Base-by-base conservation (phyloP, 53 echinoderm and acorn worm genomes). In the Pentamera pediparva region DNA sequence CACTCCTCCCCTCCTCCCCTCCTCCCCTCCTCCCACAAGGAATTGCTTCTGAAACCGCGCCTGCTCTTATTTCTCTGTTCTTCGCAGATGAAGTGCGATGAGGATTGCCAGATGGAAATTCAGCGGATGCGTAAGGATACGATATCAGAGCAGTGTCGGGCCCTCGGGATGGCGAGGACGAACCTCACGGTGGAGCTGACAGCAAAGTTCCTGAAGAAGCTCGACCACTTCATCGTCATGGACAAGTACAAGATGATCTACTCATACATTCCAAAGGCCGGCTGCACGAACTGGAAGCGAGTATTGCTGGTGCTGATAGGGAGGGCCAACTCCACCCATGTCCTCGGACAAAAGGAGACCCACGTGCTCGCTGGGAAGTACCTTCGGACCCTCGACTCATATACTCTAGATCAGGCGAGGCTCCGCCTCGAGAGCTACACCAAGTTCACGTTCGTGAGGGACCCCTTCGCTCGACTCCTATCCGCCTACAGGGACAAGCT, bases 401-500 rank as follows among this genome's bases (percentile, higher is more conserved):
- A 76, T 59, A 51, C 82, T 18, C 24, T 78, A 17, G 26, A 74
- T 6, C 75, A 69, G 25, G 87, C 87, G 8, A 55, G 9, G 13
- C 55, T 74, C 11, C 41, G 87, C 33, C 74, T 87, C 22, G 48
- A 47, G 15, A 78, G 65, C 5, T 87, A 87, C 69, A 76, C 63
- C 1, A 78, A 59, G 47, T 87, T 87, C 19, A 48, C 81, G 10
- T 87, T 87, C 30, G 78, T 63, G 0, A 34, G 87, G 13, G 73
- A 87, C 65, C 87, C 87, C 4, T 74, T 82, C 58, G 81, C 74
- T 41, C 40, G 87, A 20, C 39, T 87, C 15, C 35, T 87, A 21
- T 87, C 87, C 0, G 87, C 78, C 1, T 87, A 65, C 39, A 62
- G 78, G 56, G 87, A 87, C 49, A 87, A 87, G 57, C 58, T 87